Percentiles rank a stretch among this genome's conserved stretches.
These are phyloP conservation scores for Glossosoma conforme DNA, from an alignment of 1,140 invertebrate genomes.

Conservation along the genomic window DNA sequence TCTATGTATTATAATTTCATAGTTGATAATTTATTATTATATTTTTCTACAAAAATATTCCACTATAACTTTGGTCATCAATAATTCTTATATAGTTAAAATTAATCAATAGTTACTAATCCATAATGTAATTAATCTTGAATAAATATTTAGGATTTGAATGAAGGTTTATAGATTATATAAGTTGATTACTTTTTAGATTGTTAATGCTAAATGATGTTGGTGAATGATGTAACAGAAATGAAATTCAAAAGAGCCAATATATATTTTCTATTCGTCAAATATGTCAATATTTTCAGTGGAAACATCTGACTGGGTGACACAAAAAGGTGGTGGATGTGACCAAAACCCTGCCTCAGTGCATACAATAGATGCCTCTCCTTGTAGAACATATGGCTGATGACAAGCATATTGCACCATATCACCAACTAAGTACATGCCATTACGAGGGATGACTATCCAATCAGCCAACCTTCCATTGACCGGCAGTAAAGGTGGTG, in stretches of 20 bases:
- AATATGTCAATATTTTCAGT: too few relatives aligned
- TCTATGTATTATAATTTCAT: too few relatives aligned
- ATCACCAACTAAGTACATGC: slow-evolving; percentile 67
- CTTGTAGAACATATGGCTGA: slow-evolving; percentile 65
- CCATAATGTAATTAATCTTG: background rate
- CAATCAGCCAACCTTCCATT: slow-evolving; percentile 63
- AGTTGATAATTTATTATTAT: background rate
- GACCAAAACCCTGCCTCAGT: slow-evolving; percentile 84
- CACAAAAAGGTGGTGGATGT: slow-evolving; percentile 74
- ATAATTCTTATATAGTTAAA: background rate
- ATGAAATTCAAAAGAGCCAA: too few relatives aligned
- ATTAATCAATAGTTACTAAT: background rate
- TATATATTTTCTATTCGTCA: too few relatives aligned
- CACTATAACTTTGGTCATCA: too few relatives aligned
- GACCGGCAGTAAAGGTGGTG: slow-evolving; percentile 63
- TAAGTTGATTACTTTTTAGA: too few relatives aligned
- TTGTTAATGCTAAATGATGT: too few relatives aligned
- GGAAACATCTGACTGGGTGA: slow-evolving; percentile 40
- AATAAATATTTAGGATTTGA: too few relatives aligned
- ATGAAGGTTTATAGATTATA: too few relatives aligned
- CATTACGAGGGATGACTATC: slow-evolving; percentile 44
- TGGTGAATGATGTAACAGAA: too few relatives aligned
- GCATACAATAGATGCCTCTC: slow-evolving; percentile 76
- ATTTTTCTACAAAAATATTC: background rate
- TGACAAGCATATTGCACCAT: slow-evolving; percentile 73